Evolutionary conservation across 2,797 vertebrate genomes (phyloP).

Genomic region (Falco cherrug): DNA sequence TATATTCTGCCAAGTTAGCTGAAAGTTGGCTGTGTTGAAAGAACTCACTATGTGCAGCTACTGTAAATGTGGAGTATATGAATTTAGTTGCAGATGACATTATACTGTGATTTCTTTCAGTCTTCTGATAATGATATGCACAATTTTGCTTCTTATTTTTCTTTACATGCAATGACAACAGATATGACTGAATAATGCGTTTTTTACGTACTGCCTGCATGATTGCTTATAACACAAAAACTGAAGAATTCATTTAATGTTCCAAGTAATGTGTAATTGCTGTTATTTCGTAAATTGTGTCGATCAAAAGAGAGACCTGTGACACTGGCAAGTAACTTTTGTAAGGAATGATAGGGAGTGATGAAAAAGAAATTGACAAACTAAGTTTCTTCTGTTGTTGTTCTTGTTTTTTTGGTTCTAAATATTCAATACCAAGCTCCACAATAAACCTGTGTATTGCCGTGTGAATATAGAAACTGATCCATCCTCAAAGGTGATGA

Average conservation of each 20-base stretch:
- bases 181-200: not conserved
- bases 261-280: not conserved
- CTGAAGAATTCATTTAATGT: not conserved
- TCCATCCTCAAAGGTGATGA: not conserved
- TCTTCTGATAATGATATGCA: not conserved
- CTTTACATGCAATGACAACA: not conserved
- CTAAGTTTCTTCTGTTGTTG: not conserved
- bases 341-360: not conserved
- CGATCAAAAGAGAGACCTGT: not conserved
- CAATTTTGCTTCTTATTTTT: not conserved
- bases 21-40: not conserved
- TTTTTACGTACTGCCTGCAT: not conserved
- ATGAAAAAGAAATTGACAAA: not conserved
- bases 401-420: not conserved
- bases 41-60: not conserved
- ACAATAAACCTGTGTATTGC: accelerated
- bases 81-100: not conserved
- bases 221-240: not conserved
- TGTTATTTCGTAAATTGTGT: not conserved
- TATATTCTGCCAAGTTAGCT: not conserved
- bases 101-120: not conserved
- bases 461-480: not conserved
- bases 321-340: not conserved
- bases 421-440: not conserved
- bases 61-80: not conserved